Conservation (phyloP, 2,797 vertebrate genomes). For the Poeciliopsis infans region DNA sequence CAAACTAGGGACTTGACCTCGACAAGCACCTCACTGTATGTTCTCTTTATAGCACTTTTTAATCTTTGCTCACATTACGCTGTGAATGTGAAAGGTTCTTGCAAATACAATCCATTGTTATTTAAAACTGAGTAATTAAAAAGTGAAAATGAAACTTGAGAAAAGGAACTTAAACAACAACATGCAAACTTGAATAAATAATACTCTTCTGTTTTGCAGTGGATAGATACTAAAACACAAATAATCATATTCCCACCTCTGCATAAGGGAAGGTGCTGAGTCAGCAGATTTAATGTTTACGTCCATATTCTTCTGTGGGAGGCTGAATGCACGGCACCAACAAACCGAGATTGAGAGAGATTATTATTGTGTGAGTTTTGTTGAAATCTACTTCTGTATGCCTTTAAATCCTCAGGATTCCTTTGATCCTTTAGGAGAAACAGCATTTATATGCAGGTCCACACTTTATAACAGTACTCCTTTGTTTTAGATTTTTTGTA, state of each 20-base stretch:
- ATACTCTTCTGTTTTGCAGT: not conserved
- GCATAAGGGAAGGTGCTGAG: not conserved
- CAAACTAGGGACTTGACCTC: too few relatives aligned
- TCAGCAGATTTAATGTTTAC: constrained; percentile 2
- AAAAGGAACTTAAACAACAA: not conserved
- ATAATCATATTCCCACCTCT: not conserved
- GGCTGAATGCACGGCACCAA: not conserved
- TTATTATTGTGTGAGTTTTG: not conserved
- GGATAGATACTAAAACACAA: not conserved
- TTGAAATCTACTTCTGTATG: not conserved
- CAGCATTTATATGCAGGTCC: not conserved
- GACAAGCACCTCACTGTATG: too few relatives aligned
- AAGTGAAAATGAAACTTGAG: not conserved
- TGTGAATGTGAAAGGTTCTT: too few relatives aligned
- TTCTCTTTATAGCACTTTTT: too few relatives aligned
- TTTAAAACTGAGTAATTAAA: not conserved
- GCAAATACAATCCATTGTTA: too few relatives aligned
- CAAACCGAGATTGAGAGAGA: not conserved
- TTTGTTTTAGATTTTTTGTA: not conserved
- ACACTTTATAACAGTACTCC: not conserved
- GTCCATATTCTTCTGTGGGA: not conserved
- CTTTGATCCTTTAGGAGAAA: not conserved
- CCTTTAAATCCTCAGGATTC: not conserved
- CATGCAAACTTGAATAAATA: not conserved
- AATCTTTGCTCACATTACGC: too few relatives aligned